A percentile compares a stretch with the other conserved stretches of the same genome.
These are phyloP conservation scores for Pollimyrus isidori DNA, from an alignment of 2,113 vertebrate genomes.

Conservation along the genomic window DNA sequence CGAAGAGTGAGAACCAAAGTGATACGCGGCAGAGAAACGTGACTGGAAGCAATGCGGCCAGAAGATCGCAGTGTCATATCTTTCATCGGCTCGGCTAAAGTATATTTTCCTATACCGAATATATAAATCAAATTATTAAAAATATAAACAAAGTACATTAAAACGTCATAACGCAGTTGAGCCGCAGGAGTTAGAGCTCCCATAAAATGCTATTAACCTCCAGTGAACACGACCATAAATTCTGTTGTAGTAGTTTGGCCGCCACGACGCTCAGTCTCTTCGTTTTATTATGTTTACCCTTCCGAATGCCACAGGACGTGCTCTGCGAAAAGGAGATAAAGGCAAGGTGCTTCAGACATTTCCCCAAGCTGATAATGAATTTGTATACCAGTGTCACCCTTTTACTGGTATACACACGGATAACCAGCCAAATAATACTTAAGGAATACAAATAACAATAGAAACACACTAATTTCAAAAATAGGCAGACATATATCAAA, in stretches of 20 bases:
- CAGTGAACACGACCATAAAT: neutral
- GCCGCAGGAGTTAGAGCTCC: neutral
- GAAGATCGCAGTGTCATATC: neutral
- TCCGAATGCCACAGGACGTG: neutral
- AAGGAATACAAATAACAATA: neutral
- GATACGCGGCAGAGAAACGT: neutral
- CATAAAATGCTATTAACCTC: neutral
- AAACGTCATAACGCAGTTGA: neutral
- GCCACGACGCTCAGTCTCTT: neutral
- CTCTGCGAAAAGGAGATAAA: neutral
- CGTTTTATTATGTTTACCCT: neutral
- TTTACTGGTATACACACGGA: neutral
- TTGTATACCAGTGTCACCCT: neutral
- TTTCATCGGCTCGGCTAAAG: neutral
- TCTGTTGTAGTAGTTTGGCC: neutral
- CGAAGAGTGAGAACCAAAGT: neutral
- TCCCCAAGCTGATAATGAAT: neutral
- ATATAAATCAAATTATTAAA: constrained; percentile 1
- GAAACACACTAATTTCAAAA: neutral
- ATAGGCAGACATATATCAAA: neutral
- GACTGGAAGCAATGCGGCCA: neutral
- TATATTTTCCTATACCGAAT: neutral
- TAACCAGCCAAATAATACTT: neutral
- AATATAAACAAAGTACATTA: constrained; percentile 3
- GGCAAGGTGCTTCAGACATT: neutral